These are phyloP conservation scores for Hippopotamus amphibius DNA, from an alignment of 2,113 vertebrate species.

Conservation along the genomic window DNA sequence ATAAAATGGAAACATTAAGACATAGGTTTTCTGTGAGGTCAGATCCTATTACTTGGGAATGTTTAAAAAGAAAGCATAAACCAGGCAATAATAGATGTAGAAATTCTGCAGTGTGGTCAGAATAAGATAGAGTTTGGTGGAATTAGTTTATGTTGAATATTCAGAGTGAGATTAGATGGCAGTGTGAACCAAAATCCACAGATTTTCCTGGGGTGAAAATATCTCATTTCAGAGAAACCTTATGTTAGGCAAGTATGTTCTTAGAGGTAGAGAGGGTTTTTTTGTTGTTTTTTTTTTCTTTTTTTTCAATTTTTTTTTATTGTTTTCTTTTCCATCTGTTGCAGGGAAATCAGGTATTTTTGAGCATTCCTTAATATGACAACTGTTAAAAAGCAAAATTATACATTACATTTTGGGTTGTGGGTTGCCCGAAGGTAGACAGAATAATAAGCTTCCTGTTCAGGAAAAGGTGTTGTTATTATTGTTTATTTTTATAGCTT, in stretches of 20 bases:
- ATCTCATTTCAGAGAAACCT: conserved; percentile 79
- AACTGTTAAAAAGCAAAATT: conserved; percentile 76
- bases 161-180: conserved; percentile 74
- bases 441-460: conserved; percentile 70
- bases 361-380: conserved; percentile 75
- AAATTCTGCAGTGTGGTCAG: conserved; percentile 47
- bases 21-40: conserved; percentile 60
- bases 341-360: conserved; percentile 66
- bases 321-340: conserved; percentile 81
- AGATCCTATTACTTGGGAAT: conserved; percentile 34
- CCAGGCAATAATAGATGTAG: conserved; percentile 32
- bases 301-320: conserved; percentile 40
- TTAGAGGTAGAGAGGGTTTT: conserved; percentile 51
- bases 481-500: conserved; percentile 69
- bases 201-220: conserved; percentile 79
- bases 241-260: conserved; percentile 80
- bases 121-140: conserved; percentile 39
- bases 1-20: conserved; percentile 50
- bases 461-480: conserved; percentile 58
- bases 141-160: conserved; percentile 76
- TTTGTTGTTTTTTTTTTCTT: neutral
- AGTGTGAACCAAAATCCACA: conserved; percentile 79
- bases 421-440: conserved; percentile 66
- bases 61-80: conserved; percentile 58
- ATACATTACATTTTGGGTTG: conserved; percentile 44